Percentiles rank a stretch among this genome's conserved stretches.
Evolutionary conservation across 2,797 vertebrate species (phyloP).

Genomic region (Spatula versicolor): DNA sequence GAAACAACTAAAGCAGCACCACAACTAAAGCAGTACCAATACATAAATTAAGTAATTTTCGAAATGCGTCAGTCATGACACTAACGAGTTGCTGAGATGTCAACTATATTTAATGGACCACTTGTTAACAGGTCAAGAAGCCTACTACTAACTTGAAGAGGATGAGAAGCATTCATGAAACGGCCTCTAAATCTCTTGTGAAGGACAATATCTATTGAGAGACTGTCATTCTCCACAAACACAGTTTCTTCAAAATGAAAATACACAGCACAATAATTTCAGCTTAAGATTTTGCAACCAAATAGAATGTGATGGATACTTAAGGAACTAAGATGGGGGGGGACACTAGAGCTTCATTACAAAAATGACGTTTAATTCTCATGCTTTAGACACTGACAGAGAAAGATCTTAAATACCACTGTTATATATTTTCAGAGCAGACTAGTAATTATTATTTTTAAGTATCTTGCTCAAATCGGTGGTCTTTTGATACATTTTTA

Average conservation of each 20-base stretch:
- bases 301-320: not conserved
- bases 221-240: not conserved
- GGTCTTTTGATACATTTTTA: not conserved
- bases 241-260: not conserved
- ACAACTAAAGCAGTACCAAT: too few relatives aligned
- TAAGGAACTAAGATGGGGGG: not conserved
- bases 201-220: not conserved
- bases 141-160: not conserved
- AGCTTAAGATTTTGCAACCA: not conserved
- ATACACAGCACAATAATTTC: not conserved
- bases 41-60: not conserved
- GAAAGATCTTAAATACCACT: not conserved
- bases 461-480: not conserved
- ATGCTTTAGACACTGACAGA: not conserved
- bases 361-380: not conserved
- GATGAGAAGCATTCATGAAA: not conserved
- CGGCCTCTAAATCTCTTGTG: not conserved
- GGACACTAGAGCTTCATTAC: not conserved
- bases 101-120: not conserved
- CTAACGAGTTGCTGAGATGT: not conserved
- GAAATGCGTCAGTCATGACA: not conserved
- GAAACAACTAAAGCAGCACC: not conserved
- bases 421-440: not conserved
- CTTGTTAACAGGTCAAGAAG: not conserved
- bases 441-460: not conserved